phyloP scores from a whole-genome alignment of 2,113 vertebrate species.

The Cairina moschata region DNA sequence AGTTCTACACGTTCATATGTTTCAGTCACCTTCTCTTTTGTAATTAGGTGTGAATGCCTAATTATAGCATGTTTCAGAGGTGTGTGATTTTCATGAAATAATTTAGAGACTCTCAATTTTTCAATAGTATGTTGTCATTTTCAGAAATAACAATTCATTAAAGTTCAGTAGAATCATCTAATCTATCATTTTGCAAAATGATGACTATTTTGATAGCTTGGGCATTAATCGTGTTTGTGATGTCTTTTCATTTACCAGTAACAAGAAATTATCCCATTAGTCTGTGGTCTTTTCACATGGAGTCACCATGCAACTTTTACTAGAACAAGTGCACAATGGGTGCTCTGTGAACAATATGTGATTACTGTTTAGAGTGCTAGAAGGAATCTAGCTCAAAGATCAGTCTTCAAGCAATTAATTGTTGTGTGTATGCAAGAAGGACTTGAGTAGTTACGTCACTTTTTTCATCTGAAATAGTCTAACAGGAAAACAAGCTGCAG shows the following conservation, averaged over 20 bases:
- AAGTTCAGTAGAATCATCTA: background rate
- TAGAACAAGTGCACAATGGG: background rate
- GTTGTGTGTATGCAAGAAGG: background rate
- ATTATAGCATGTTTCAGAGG: background rate
- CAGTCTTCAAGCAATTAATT: background rate
- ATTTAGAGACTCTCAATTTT: background rate
- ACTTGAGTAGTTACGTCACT: background rate
- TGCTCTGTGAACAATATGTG: background rate
- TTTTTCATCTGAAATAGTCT: background rate
- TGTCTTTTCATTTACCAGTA: background rate
- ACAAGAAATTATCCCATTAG: background rate
- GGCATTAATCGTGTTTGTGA: background rate
- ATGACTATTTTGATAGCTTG: background rate
- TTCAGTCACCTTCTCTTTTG: background rate
- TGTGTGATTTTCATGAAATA: background rate
- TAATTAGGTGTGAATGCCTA: background rate
- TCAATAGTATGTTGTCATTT: background rate
- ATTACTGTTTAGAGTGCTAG: background rate
- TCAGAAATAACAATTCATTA: background rate
- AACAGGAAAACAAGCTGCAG: background rate
- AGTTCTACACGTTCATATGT: background rate
- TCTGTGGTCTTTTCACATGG: background rate
- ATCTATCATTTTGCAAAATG: background rate
- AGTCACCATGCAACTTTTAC: background rate
- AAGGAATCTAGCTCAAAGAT: background rate